Conservation (phyloP, 2,797 vertebrate genomes). For the Kryptopterus vitreolus region DNA sequence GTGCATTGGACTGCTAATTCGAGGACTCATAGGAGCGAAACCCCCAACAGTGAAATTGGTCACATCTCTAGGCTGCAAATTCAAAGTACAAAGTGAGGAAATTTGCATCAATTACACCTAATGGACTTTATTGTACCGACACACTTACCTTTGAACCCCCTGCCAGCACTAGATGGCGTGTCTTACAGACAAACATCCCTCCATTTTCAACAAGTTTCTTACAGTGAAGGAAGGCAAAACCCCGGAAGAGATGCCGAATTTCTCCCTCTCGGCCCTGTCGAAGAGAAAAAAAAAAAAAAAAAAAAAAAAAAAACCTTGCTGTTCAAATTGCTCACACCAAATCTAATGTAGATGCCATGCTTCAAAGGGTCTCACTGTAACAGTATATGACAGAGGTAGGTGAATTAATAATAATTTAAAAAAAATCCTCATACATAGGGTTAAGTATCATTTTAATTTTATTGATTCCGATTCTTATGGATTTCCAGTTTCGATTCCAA, state of each 20-base stretch:
- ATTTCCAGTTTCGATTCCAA: no score
- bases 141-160: slow-evolving; percentile 88
- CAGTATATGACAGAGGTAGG: background rate
- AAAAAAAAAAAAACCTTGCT: no score
- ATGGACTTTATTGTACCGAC: no score
- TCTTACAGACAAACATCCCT: slow-evolving; percentile 97
- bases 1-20: slow-evolving; percentile 94
- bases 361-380: background rate
- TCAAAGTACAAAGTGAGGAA: background rate
- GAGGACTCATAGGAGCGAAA: slow-evolving; percentile 91
- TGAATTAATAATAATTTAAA: background rate
- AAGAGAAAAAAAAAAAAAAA: slow-evolving; percentile 9
- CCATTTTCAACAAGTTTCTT: slow-evolving; percentile 97
- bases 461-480: no score
- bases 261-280: slow-evolving; percentile 88
- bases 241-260: slow-evolving; percentile 88
- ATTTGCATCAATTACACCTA: no score
- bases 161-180: slow-evolving; percentile 86
- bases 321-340: background rate
- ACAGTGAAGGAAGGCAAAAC: slow-evolving; percentile 94
- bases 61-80: slow-evolving; percentile 85
- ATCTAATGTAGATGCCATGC: background rate
- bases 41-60: slow-evolving; percentile 90
- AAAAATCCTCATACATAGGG: background rate
- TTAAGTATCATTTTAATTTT: no score